These are phyloP conservation scores for Epizoanthus illoricatus DNA, from an alignment of 92 coral and sea anemone species.

Conservation along the genomic window DNA sequence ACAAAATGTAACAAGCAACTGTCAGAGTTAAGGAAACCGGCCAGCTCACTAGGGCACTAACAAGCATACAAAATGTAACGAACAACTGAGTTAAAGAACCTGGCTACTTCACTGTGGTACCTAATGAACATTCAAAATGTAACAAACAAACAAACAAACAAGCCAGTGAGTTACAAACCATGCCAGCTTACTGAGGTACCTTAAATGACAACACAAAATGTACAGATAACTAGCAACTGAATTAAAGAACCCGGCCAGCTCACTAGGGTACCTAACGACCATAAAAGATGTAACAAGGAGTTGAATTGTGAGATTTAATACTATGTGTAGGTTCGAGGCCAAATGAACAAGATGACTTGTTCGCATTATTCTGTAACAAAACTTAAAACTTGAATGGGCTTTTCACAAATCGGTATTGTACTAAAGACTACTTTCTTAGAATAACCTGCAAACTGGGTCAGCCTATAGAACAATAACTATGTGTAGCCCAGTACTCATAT, in stretches of 20 bases:
- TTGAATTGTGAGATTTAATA: no score
- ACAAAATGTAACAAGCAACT: neutral
- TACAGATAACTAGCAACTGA: neutral
- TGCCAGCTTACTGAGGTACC: neutral
- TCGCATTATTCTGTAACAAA: no score
- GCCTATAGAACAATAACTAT: no score
- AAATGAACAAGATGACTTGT: no score
- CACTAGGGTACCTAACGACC: conserved; percentile 81
- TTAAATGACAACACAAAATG: neutral
- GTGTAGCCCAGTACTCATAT: no score
- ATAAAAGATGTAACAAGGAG: no score
- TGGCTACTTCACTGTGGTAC: neutral
- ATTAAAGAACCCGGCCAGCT: conserved; percentile 42
- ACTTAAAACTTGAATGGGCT: no score
- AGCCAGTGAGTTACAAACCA: neutral
- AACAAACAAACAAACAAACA: neutral
- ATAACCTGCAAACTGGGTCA: no score
- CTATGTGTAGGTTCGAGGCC: no score
- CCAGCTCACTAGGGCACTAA: neutral
- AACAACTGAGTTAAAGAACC: neutral
- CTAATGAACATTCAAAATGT: neutral
- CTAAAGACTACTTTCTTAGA: no score
- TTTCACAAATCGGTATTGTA: no score
- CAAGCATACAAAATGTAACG: no score
- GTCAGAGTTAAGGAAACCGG: neutral